These are phyloP conservation scores for Melieria picta DNA, from an alignment of 2,888 invertebrate genomes.

Conservation along the genomic window DNA sequence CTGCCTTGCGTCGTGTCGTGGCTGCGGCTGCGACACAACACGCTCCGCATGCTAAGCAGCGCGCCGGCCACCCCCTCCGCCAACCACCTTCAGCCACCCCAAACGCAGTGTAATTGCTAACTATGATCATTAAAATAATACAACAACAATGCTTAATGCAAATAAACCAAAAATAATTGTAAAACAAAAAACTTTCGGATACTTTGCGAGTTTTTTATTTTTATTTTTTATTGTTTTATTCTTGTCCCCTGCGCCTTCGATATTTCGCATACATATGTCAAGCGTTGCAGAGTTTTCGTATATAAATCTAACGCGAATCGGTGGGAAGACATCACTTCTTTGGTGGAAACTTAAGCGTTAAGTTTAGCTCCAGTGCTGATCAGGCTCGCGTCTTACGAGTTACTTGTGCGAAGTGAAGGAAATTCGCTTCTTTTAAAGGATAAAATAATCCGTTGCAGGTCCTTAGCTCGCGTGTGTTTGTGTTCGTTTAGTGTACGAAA, in stretches of 20 bases:
- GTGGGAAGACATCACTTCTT: conserved; percentile 63
- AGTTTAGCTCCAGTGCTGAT: conserved; percentile 66
- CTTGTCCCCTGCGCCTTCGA: conserved; percentile 1
- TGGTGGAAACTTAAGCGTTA: conserved; percentile 66
- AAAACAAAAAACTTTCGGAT: neutral
- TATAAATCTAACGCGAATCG: conserved; percentile 65
- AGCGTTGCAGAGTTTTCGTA: conserved; percentile 50
- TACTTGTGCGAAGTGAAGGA: conserved; percentile 11
- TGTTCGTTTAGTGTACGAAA: neutral
- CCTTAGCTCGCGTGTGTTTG: conserved; percentile 20
- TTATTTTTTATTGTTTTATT: conserved; percentile 32
- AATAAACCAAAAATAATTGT: neutral
- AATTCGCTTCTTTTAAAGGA: conserved; percentile 37
- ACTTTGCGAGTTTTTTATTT: conserved; percentile 45
- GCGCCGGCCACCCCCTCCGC: neutral
- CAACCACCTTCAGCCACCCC: neutral
- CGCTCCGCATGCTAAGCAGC: conserved; percentile 53
- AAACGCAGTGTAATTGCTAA: conserved; percentile 16
- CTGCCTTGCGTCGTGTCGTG: neutral
- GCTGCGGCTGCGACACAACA: conserved; percentile 27
- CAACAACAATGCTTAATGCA: no score
- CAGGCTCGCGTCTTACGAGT: conserved; percentile 45
- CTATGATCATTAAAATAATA: neutral
- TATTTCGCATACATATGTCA: conserved; percentile 47
- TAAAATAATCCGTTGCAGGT: conserved; percentile 25